A percentile compares a stretch with the other conserved stretches of the same genome.
Conservation (phyloP, 2,113 vertebrate genomes). For the Pantherophis guttatus region DNA sequence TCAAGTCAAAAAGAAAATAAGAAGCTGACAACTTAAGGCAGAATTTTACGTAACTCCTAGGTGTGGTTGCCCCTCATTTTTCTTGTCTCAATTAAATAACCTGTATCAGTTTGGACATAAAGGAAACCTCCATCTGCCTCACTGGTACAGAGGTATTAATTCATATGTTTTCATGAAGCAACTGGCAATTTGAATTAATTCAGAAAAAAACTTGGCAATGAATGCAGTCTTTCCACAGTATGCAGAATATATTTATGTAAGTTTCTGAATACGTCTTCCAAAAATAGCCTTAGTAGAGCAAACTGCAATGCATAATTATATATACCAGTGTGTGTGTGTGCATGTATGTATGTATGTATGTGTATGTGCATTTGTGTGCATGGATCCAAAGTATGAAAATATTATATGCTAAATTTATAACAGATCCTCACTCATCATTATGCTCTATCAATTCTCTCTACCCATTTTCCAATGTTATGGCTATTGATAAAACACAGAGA, state of each 20-base stretch:
- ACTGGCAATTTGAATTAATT: neutral
- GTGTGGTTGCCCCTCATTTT: neutral
- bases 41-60: neutral
- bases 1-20: neutral
- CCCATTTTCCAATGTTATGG: neutral
- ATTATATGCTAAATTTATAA: neutral
- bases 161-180: neutral
- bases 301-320: neutral
- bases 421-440: neutral
- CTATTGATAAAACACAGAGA: neutral
- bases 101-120: neutral
- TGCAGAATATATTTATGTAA: neutral
- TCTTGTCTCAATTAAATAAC: neutral
- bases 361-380: fast-evolving
- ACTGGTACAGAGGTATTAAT: neutral
- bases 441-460: neutral
- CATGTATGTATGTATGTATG: no score
- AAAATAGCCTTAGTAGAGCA: neutral
- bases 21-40: neutral
- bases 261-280: neutral
- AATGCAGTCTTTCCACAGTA: neutral
- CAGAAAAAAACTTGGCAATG: neutral
- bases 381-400: neutral
- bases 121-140: neutral
- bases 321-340: no score